phyloP scores from a whole-genome alignment of 2,113 vertebrate species.

The Dipodomys spectabilis region DNA sequence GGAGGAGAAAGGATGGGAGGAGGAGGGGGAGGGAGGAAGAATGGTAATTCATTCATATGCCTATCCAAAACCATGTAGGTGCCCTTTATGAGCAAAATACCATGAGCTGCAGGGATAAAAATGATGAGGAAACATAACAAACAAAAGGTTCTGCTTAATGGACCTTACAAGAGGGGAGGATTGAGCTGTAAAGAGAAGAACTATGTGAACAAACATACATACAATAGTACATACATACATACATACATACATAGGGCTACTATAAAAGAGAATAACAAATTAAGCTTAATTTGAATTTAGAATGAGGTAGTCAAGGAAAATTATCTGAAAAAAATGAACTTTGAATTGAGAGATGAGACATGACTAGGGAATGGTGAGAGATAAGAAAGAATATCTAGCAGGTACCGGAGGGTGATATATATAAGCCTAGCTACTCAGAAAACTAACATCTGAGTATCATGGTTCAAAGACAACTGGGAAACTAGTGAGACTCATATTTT shows the following conservation, averaged over 20 bases:
- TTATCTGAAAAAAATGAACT: background rate
- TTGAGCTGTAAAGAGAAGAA: background rate
- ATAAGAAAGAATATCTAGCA: too few species aligned
- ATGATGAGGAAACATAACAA: background rate
- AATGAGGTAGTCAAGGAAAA: background rate
- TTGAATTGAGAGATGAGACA: background rate
- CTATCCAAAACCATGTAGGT: too few species aligned
- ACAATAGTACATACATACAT: background rate
- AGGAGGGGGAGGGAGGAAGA: too few species aligned
- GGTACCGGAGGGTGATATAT: too few species aligned
- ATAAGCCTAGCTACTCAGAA: too few species aligned
- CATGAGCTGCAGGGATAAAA: background rate
- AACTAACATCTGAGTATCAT: too few species aligned
- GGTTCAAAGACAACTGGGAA: too few species aligned
- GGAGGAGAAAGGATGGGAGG: rapidly evolving
- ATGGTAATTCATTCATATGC: too few species aligned
- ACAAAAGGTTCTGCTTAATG: background rate
- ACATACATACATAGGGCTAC: background rate
- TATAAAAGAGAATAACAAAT: background rate
- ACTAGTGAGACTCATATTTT: too few species aligned
- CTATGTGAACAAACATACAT: background rate
- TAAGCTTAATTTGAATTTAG: background rate
- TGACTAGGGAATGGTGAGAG: background rate
- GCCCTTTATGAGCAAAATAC: background rate
- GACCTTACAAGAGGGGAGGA: background rate